These are phyloP conservation scores for Trematomus loennbergii DNA, from an alignment of 2,113 vertebrate genomes.

Conservation along the genomic window DNA sequence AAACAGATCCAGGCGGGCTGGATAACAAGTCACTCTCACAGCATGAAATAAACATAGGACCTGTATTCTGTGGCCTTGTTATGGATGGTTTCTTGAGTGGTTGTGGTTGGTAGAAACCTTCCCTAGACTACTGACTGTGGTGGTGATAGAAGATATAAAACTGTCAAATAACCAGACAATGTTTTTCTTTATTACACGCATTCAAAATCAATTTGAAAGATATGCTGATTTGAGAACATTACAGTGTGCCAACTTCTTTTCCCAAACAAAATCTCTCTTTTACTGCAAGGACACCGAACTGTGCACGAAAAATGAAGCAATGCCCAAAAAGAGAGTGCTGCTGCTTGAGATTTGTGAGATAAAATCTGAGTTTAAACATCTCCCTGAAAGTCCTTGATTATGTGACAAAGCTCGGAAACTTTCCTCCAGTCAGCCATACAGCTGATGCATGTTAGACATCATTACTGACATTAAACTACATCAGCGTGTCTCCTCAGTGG, in stretches of 20 bases:
- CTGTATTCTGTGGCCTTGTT: background rate
- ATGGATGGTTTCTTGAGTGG: slow-evolving; percentile 4
- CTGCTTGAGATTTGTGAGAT: slow-evolving; percentile 27
- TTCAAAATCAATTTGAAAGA: background rate
- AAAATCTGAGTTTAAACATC: slow-evolving; percentile 37
- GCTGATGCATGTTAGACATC: slow-evolving; percentile 43
- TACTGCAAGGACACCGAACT: slow-evolving; percentile 4
- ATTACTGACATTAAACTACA: slow-evolving; percentile 27
- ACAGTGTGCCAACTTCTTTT: slow-evolving; percentile 8
- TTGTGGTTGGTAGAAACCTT: background rate
- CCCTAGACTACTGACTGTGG: background rate
- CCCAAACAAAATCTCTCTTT: background rate
- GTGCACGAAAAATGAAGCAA: background rate
- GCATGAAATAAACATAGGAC: slow-evolving; percentile 26
- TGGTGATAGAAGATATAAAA: background rate
- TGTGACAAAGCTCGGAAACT: slow-evolving; percentile 38
- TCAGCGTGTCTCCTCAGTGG: slow-evolving; percentile 18
- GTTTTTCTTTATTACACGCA: slow-evolving; percentile 4
- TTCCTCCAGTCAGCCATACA: slow-evolving; percentile 39
- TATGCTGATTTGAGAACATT: background rate
- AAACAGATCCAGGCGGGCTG: slow-evolving; percentile 19
- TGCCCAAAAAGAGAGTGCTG: background rate
- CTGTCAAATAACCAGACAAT: slow-evolving; percentile 8
- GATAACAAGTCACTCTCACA: background rate
- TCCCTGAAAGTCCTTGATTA: slow-evolving; percentile 18